Percentiles rank a stretch among this genome's conserved stretches.
Evolutionary conservation across 2,797 vertebrate genomes (phyloP).

Genomic region (Myripristis jacobus): DNA sequence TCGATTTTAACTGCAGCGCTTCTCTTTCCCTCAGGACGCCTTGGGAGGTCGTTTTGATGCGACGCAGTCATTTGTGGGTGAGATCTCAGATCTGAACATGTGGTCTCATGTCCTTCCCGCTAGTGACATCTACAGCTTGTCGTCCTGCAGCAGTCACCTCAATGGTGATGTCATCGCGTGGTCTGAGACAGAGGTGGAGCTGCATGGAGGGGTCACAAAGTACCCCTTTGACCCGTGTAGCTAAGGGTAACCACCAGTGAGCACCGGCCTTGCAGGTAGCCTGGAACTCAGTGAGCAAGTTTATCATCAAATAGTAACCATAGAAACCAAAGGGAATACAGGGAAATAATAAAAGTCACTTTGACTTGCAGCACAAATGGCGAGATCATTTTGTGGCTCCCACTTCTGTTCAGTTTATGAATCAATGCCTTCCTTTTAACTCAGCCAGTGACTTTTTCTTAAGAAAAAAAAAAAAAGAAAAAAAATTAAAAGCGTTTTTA

Average conservation of each 20-base stretch:
- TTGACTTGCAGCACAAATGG: not conserved
- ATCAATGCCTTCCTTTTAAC: constrained; percentile 73
- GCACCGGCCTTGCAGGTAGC: not conserved
- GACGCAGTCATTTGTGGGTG: constrained; percentile 88
- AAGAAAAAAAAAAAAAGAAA: constrained; percentile 15
- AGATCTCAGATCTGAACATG: constrained; percentile 88
- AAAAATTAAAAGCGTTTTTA: constrained; percentile 4
- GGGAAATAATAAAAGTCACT: constrained; percentile 4
- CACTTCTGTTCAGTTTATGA: constrained; percentile 18
- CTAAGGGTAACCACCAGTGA: constrained; percentile 44
- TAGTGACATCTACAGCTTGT: constrained; percentile 83
- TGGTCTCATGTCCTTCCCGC: constrained; percentile 86
- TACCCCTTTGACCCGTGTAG: constrained; percentile 87
- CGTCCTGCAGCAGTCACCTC: constrained; percentile 82
- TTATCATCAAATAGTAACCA: constrained; percentile 1
- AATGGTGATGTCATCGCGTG: constrained; percentile 86
- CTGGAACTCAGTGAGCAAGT: constrained; percentile 1
- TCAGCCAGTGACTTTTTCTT: constrained; percentile 43
- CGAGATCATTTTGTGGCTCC: constrained; percentile 4
- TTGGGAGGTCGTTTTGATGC: constrained; percentile 89
- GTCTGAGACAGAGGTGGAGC: constrained; percentile 83
- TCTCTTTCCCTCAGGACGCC: constrained; percentile 79
- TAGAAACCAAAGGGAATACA: constrained; percentile 11
- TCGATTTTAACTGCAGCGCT: not conserved
- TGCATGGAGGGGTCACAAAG: constrained; percentile 85